A percentile compares a stretch with the other conserved stretches of the same genome.
These are phyloP conservation scores for Formica selysi DNA, from an alignment of 1,140 invertebrate genomes.

Conservation along the genomic window DNA sequence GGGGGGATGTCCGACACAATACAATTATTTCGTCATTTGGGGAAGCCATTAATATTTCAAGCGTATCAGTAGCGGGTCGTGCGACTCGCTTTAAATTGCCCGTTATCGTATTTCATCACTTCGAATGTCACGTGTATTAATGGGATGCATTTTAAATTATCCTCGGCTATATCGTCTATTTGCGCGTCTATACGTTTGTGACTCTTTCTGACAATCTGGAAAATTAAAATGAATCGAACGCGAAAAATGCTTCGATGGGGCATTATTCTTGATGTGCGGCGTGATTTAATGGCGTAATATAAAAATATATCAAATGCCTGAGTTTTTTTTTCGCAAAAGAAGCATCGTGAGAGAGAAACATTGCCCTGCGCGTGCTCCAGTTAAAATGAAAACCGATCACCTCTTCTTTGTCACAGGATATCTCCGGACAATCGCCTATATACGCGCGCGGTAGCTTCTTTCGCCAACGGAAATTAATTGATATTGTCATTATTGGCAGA, in stretches of 20 bases:
- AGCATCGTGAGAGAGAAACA: not conserved
- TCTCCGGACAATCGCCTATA: conserved; percentile 9
- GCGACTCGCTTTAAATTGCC: conserved; percentile 54
- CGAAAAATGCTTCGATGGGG: conserved; percentile 9
- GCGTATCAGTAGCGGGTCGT: conserved; percentile 34
- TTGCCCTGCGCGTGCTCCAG: not conserved
- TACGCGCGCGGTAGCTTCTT: conserved; percentile 24
- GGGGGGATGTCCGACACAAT: conserved; percentile 52
- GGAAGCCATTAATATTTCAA: conserved; percentile 59
- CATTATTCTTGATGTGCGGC: conserved; percentile 34
- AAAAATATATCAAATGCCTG: conserved; percentile 35
- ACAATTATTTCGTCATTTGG: conserved; percentile 59
- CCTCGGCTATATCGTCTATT: not conserved
- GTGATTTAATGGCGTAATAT: conserved; percentile 57
- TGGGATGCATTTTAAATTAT: conserved; percentile 58
- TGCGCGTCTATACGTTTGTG: too few relatives aligned
- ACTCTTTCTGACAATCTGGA: too few relatives aligned
- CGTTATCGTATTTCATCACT: conserved; percentile 55
- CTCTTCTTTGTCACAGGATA: conserved; percentile 32
- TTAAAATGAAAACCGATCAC: conserved; percentile 54
- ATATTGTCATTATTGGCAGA: conserved; percentile 49
- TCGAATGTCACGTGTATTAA: conserved; percentile 46
- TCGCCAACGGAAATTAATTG: conserved; percentile 54
- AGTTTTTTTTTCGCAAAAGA: conserved; percentile 25
- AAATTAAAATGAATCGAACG: conserved; percentile 51